Conservation (phyloP, 2,797 vertebrate species). For the Delichon dasypus region DNA sequence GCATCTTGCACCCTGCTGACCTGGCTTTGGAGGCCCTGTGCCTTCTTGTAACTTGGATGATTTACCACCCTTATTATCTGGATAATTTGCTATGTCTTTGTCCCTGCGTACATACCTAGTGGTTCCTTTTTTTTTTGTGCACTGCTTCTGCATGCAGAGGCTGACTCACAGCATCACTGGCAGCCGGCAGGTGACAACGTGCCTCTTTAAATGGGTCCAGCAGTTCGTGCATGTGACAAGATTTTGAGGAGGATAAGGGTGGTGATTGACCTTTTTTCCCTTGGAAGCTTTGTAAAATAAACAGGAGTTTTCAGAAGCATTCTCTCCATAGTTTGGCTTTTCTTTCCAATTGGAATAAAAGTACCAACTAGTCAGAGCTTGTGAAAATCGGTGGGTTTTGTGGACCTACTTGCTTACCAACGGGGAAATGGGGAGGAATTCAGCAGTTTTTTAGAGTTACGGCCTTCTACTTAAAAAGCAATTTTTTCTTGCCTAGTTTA, state of each 20-base stretch:
- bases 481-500: not conserved
- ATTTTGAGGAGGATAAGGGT: not conserved
- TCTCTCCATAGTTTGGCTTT: not conserved
- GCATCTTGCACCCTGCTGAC: not conserved
- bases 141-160: not conserved
- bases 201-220: not conserved
- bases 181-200: not conserved
- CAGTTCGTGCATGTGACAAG: not conserved
- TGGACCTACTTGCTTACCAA: not conserved
- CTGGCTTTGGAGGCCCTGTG: not conserved
- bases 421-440: not conserved
- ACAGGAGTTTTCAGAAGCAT: not conserved
- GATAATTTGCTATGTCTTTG: not conserved
- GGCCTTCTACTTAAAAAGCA: not conserved
- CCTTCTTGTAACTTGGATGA: not conserved
- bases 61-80: not conserved
- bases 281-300: not conserved
- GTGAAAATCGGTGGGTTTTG: not conserved
- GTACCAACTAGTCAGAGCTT: not conserved
- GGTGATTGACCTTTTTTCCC: not conserved
- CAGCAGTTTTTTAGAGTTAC: not conserved
- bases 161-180: not conserved
- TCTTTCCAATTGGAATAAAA: not conserved
- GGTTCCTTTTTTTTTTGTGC: not conserved
- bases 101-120: not conserved